A percentile compares a stretch with the other conserved stretches of the same genome.
These are phyloP conservation scores for Limnephilus marmoratus DNA, from an alignment of 2,888 invertebrate species.

Conservation along the genomic window DNA sequence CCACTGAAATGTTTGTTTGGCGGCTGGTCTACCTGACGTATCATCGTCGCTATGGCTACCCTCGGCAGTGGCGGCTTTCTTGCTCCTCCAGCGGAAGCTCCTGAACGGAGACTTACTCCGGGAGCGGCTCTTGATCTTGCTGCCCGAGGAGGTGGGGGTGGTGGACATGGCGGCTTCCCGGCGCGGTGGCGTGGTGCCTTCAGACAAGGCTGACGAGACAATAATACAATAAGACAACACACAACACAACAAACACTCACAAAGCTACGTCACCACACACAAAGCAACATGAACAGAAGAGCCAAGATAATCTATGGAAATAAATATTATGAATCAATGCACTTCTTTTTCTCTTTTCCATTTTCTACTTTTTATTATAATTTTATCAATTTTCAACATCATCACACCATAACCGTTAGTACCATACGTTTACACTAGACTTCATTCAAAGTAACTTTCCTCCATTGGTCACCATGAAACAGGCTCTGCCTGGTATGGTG, in stretches of 20 bases:
- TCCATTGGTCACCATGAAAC: too few relatives aligned
- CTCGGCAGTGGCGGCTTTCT: constrained; percentile 80
- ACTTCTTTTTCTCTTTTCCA: too few relatives aligned
- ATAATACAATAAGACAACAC: constrained; percentile 36
- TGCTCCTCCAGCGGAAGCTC: constrained; percentile 94
- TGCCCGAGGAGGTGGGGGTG: constrained; percentile 72
- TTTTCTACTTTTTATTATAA: too few relatives aligned
- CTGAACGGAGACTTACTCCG: constrained; percentile 96
- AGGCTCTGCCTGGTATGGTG: too few relatives aligned
- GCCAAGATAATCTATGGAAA: not conserved
- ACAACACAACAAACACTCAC: constrained; percentile 36
- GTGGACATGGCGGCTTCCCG: constrained; percentile 69
- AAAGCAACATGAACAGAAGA: constrained; percentile 29
- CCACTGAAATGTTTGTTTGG: not conserved
- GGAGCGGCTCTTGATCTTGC: constrained; percentile 87
- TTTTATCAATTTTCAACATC: too few relatives aligned
- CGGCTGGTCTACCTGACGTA: constrained; percentile 73
- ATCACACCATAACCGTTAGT: too few relatives aligned
- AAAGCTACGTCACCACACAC: constrained; percentile 49
- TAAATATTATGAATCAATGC: not conserved
- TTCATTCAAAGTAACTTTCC: too few relatives aligned
- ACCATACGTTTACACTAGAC: too few relatives aligned
- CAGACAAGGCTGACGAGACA: constrained; percentile 69
- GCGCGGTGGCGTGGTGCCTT: constrained; percentile 58
- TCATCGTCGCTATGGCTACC: constrained; percentile 89